Evolutionary conservation across 1,140 invertebrate genomes (phyloP).

Genomic region (Telenomus remus): DNA sequence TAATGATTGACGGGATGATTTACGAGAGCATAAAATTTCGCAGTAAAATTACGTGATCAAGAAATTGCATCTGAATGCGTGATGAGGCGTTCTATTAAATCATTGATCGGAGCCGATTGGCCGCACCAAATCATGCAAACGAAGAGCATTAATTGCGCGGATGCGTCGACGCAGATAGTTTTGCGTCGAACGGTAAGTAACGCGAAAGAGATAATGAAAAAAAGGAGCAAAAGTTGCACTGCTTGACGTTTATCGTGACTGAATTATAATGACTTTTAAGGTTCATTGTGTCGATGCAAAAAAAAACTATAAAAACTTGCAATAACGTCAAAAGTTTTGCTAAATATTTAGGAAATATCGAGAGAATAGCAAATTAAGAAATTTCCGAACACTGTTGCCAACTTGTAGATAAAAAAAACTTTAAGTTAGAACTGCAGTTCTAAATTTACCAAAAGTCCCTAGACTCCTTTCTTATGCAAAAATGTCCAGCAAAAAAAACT

Average conservation of each 20-base stretch:
- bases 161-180: slow-evolving; percentile 30
- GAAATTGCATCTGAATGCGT: slow-evolving; percentile 15
- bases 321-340: too few species aligned
- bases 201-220: slow-evolving; percentile 18
- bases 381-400: too few species aligned
- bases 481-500: too few species aligned
- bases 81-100: slow-evolving; percentile 38
- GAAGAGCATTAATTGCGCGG: slow-evolving; percentile 39
- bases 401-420: too few species aligned
- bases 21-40: slow-evolving; percentile 19
- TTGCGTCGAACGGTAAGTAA: slow-evolving; percentile 4
- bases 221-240: slow-evolving; percentile 32
- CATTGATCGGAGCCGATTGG: slow-evolving; percentile 39
- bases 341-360: too few species aligned
- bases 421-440: too few species aligned
- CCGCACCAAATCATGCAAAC: slow-evolving; percentile 46
- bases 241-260: slow-evolving; percentile 67
- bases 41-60: slow-evolving; percentile 26
- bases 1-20: slow-evolving; percentile 18
- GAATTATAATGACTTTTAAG: slow-evolving; percentile 64
- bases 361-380: too few species aligned
- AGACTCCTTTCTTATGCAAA: too few species aligned
- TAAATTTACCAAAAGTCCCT: too few species aligned
- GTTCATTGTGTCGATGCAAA: too few species aligned
- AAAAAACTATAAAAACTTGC: too few species aligned